These are phyloP conservation scores for Tribolium castaneum DNA, from an alignment of 1,140 invertebrate genomes.

Conservation along the genomic window DNA sequence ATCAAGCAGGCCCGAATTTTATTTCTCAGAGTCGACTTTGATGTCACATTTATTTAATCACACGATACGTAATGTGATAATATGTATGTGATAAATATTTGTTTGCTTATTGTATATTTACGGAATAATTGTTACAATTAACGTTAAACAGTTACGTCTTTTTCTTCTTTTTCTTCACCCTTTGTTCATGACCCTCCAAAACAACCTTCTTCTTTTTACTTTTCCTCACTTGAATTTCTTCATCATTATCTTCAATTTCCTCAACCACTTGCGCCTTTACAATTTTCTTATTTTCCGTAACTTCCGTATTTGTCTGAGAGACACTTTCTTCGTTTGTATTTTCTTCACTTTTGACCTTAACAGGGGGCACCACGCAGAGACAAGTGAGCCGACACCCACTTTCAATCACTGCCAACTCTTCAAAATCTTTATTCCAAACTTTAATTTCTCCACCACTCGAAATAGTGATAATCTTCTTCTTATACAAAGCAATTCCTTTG, in stretches of 20 bases:
- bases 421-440: slow-evolving; percentile 74
- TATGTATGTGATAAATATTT: slow-evolving; percentile 1
- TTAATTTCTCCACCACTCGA: slow-evolving; percentile 84
- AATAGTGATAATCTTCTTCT: slow-evolving; percentile 66
- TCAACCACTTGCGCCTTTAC: slow-evolving; percentile 42
- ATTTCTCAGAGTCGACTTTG: too few relatives aligned
- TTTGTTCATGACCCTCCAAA: neutral
- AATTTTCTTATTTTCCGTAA: slow-evolving; percentile 35
- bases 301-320: slow-evolving; percentile 3
- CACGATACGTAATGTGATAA: neutral
- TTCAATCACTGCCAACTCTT: slow-evolving; percentile 66
- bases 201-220: slow-evolving; percentile 14
- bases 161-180: slow-evolving; percentile 8
- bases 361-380: slow-evolving; percentile 64
- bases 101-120: neutral
- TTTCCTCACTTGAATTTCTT: slow-evolving; percentile 37
- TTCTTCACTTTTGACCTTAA: slow-evolving; percentile 53
- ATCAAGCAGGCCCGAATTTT: too few relatives aligned
- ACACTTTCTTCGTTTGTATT: slow-evolving; percentile 29
- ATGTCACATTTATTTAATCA: too few relatives aligned
- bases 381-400: slow-evolving; percentile 73
- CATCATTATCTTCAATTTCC: slow-evolving; percentile 40
- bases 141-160: slow-evolving; percentile 7
- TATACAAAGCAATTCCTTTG: slow-evolving; percentile 71
- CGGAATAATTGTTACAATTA: neutral